Percentiles rank a stretch among this genome's conserved stretches.
These are phyloP conservation scores for Actinia equina DNA, from an alignment of 64 coral and sea anemone species.

Conservation along the genomic window DNA sequence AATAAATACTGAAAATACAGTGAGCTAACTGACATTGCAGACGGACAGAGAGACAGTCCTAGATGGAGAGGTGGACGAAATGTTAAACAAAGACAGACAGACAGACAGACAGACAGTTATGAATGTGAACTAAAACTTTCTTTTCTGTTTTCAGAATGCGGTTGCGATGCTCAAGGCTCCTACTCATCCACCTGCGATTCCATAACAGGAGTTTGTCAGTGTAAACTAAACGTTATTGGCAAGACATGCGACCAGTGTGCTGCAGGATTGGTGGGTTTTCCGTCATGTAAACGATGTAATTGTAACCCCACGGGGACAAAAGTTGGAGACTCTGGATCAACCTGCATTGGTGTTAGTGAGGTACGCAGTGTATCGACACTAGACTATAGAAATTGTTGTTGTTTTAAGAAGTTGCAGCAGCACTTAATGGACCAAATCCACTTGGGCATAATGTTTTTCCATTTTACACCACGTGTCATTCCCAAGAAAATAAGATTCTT, in stretches of 20 bases:
- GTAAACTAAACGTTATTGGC: slow-evolving; percentile 43
- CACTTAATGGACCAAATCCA: too few species aligned
- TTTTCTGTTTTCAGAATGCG: slow-evolving; percentile 14
- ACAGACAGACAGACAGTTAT: not conserved
- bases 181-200: slow-evolving; percentile 22
- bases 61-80: not conserved
- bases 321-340: not conserved
- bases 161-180: slow-evolving; percentile 35
- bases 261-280: slow-evolving; percentile 41
- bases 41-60: too few species aligned
- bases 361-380: not conserved
- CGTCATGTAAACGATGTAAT: slow-evolving; percentile 27
- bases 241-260: slow-evolving; percentile 39
- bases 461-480: too few species aligned
- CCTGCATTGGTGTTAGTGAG: not conserved
- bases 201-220: slow-evolving; percentile 41
- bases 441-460: too few species aligned
- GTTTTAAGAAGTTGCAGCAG: too few species aligned
- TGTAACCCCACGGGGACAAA: slow-evolving; percentile 47
- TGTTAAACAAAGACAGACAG: not conserved
- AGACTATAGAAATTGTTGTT: not conserved
- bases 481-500: too few species aligned
- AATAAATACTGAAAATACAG: not conserved
- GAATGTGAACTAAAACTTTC: not conserved
- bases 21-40: too few species aligned